phyloP scores from a whole-genome alignment of 23 tunicate species.

The Styela plicata region DNA sequence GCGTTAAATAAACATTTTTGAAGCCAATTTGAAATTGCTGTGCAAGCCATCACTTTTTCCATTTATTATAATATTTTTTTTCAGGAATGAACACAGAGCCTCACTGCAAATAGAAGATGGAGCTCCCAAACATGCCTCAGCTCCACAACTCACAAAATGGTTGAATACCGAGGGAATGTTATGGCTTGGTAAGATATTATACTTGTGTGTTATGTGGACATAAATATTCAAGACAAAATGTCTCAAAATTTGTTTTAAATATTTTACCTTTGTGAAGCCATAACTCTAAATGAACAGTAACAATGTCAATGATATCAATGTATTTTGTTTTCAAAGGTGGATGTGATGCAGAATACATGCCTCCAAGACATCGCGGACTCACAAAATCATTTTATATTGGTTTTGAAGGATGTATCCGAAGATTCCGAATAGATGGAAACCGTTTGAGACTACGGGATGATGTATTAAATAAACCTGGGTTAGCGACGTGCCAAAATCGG shows the following conservation, averaged over 20 bases:
- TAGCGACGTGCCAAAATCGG: constrained; percentile 6
- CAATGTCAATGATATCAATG: background rate
- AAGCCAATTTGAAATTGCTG: no score
- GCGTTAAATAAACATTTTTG: no score
- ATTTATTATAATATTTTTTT: background rate
- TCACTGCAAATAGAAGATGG: constrained; percentile 48
- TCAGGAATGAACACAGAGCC: constrained; percentile 33
- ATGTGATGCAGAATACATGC: constrained; percentile 20
- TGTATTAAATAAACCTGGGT: constrained; percentile 10
- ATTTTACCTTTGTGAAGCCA: no score
- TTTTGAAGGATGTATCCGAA: constrained; percentile 16
- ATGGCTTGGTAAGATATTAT: constrained; percentile 81
- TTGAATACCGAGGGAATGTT: constrained; percentile 56
- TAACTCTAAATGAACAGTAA: no score
- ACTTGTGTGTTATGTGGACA: background rate
- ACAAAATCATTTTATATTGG: constrained; percentile 23
- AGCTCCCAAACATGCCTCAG: background rate
- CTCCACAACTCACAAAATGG: constrained; percentile 27
- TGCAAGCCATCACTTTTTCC: background rate
- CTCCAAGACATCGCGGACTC: constrained; percentile 9
- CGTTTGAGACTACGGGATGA: constrained; percentile 14
- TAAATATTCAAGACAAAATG: background rate
- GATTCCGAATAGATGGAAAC: constrained; percentile 8
- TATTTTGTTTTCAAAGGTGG: constrained; percentile 4
- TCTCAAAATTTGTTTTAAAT: no score